phyloP scores from a whole-genome alignment of 2,888 invertebrate genomes.

The Abrostola tripartita region DNA sequence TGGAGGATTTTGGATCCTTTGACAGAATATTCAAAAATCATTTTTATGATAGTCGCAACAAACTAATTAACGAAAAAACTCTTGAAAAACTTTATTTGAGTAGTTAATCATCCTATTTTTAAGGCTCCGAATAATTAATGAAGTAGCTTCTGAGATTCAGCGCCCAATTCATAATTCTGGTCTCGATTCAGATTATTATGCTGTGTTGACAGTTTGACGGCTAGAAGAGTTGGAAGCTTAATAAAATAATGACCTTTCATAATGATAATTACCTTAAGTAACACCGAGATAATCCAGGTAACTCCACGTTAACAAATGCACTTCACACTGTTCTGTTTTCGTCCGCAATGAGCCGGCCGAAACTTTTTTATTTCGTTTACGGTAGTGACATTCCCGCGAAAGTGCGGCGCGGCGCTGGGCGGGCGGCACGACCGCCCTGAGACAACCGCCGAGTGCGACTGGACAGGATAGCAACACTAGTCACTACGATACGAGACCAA shows the following conservation, averaged over 20 bases:
- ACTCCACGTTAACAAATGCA: slow-evolving; percentile 37
- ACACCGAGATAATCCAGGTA: slow-evolving; percentile 54
- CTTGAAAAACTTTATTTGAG: too few relatives aligned
- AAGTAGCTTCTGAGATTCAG: slow-evolving; percentile 21
- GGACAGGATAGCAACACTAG: slow-evolving; percentile 49
- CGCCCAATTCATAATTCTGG: slow-evolving; percentile 28
- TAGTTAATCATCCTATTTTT: background rate
- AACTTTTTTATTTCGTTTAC: slow-evolving; percentile 42
- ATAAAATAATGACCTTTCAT: slow-evolving; percentile 36
- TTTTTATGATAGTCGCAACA: too few relatives aligned
- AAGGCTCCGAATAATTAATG: slow-evolving; percentile 18
- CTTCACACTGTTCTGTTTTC: slow-evolving; percentile 41
- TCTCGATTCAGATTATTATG: slow-evolving; percentile 40
- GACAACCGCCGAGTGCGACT: slow-evolving; percentile 63
- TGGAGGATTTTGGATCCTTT: too few relatives aligned
- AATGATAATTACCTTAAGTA: slow-evolving; percentile 61
- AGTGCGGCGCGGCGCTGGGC: slow-evolving; percentile 58
- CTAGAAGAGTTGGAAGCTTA: slow-evolving; percentile 13
- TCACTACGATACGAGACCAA: background rate
- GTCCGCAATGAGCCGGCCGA: slow-evolving; percentile 8
- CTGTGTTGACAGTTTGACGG: slow-evolving; percentile 36
- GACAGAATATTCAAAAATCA: too few relatives aligned
- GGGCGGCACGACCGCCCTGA: slow-evolving; percentile 74
- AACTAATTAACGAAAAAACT: too few relatives aligned
- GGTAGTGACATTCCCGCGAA: slow-evolving; percentile 49